Evolutionary conservation across 2,888 invertebrate genomes (phyloP).

Genomic region (Drosophila seclusa): DNA sequence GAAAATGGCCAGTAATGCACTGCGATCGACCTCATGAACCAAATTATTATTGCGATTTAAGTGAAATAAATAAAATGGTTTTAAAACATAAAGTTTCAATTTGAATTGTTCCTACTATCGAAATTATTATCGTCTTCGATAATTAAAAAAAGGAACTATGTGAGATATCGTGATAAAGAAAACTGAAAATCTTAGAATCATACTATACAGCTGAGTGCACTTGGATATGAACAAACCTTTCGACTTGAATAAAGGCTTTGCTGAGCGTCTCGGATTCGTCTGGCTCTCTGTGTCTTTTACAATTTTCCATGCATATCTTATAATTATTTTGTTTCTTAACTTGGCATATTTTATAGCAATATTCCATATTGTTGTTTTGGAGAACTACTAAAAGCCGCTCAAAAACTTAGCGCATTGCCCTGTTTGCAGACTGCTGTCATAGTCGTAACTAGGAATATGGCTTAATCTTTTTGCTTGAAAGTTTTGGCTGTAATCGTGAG

Average conservation of each 20-base stretch:
- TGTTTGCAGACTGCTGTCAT: slow-evolving; percentile 38
- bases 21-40: not conserved
- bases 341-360: slow-evolving; percentile 37
- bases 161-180: not conserved
- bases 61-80: not conserved
- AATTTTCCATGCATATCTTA: not conserved
- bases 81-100: not conserved
- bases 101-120: not conserved
- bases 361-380: slow-evolving; percentile 41
- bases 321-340: not conserved
- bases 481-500: slow-evolving; percentile 31
- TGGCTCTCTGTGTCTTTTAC: not conserved
- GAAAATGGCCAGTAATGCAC: not conserved
- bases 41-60: not conserved
- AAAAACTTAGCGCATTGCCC: slow-evolving; percentile 54
- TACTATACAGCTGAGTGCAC: not conserved
- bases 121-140: not conserved
- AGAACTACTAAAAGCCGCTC: slow-evolving; percentile 30
- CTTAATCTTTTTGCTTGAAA: slow-evolving; percentile 53
- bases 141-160: not conserved
- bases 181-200: not conserved
- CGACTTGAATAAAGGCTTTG: not conserved
- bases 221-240: not conserved
- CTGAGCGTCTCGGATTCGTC: not conserved
- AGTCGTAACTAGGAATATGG: slow-evolving; percentile 40